These are phyloP conservation scores for Sisor rabdophorus DNA, from an alignment of 2,113 vertebrate genomes.

Conservation along the genomic window DNA sequence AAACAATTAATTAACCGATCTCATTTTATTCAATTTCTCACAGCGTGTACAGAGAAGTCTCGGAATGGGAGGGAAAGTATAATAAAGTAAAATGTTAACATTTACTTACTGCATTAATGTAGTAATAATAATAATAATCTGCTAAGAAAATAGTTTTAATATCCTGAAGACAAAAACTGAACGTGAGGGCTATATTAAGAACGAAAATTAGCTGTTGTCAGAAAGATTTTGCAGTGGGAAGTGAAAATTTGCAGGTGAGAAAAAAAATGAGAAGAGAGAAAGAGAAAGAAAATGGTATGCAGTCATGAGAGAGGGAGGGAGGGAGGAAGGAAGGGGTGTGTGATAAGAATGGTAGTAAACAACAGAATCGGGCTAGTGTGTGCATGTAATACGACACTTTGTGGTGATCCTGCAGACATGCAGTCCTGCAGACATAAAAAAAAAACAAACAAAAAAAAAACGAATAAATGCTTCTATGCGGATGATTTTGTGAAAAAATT, in stretches of 20 bases:
- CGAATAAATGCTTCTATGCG: background rate
- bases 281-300: conserved; percentile 21
- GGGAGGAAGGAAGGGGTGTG: conserved; percentile 6
- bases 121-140: too few relatives aligned
- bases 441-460: too few relatives aligned
- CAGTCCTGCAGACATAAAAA: background rate
- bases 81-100: background rate
- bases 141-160: background rate
- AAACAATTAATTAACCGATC: too few relatives aligned
- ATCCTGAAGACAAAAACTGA: background rate
- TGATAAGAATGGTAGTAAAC: conserved; percentile 29
- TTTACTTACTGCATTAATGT: background rate
- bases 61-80: background rate
- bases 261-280: background rate
- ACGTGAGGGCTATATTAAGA: background rate
- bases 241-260: conserved; percentile 3
- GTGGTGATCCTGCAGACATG: background rate
- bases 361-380: conserved; percentile 11
- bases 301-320: background rate
- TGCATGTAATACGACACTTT: background rate
- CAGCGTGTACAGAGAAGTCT: background rate
- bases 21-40: background rate
- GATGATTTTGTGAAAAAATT: background rate
- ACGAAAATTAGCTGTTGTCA: background rate
- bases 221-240: conserved; percentile 20